Conservation (phyloP, 2,113 vertebrate species). For the Hipposideros armiger region DNA sequence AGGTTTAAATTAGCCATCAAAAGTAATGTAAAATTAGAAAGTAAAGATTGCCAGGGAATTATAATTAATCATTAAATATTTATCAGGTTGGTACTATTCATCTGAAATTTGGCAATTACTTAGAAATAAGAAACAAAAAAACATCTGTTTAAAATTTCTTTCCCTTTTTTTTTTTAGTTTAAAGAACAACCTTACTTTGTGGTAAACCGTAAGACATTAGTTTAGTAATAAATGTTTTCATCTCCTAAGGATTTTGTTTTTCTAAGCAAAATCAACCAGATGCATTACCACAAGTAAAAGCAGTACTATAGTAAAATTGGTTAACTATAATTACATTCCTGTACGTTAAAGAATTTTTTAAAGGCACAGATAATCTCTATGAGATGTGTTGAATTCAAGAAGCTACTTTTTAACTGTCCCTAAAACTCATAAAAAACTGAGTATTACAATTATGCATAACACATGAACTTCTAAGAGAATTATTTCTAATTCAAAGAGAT, state of each 20-base stretch:
- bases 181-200: neutral
- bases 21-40: conserved; percentile 16
- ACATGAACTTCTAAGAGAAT: neutral
- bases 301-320: neutral
- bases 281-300: neutral
- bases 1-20: neutral
- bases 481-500: neutral
- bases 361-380: neutral
- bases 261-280: neutral
- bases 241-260: neutral
- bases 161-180: neutral
- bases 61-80: neutral
- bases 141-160: neutral
- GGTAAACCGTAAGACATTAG: neutral
- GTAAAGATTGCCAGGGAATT: neutral
- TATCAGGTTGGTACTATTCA: neutral
- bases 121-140: neutral
- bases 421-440: neutral
- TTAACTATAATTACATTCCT: neutral
- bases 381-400: neutral
- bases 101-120: conserved; percentile 2
- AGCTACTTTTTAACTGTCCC: neutral
- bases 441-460: neutral
- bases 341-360: neutral
- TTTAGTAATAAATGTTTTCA: neutral